Evolutionary conservation across 1,140 invertebrate species (phyloP), one percentile per base, ranked within the genome.

Genomic region (Mylabris phalerata): DNA sequence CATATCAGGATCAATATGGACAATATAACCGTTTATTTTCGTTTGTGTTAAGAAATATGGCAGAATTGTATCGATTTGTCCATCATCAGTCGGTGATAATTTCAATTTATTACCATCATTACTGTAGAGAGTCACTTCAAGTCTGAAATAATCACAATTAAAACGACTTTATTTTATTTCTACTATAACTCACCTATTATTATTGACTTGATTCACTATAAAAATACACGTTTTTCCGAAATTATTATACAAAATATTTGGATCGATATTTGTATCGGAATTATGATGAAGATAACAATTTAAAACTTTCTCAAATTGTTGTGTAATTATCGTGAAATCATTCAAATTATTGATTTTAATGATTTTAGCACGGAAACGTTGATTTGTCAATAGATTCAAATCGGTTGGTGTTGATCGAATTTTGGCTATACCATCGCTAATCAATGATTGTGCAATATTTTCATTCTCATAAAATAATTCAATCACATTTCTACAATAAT

Each of bases 111-210:
- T 69, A 4, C 86, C 86, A 4, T 69, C 67, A 9, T 61, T 59
- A 46, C 82, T 73, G 65, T 81, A 82, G 46, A 86, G 65, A 2
- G 80, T 79, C 11, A 84, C 78, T 9, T 79, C 70, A 48, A 85
- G 70, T 47, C 83, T 86, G 68, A 24, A 76, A 77, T 62, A 65
- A 72, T 47, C 6, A 19, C 19, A 19, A 19, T 19, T 19, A 19
- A 19, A 19, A 19, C 19, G 19, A 2, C 19, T 19, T 1, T 19
- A 32, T 32, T 32, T 32, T 32, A 32, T 32, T 32, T 7, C 4
- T 32, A 5, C 32, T 32, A 5, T 7, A 32, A 56, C 59, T 64
- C 73, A 85, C 84, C 75, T 80, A 38, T 79, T 78, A 32, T 77
- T 75, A 19, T 45, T 1, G 32, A 32, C 7, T 32, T 32, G 32